Conservation (phyloP, 2,888 invertebrate genomes). For the Conus canariensis region DNA sequence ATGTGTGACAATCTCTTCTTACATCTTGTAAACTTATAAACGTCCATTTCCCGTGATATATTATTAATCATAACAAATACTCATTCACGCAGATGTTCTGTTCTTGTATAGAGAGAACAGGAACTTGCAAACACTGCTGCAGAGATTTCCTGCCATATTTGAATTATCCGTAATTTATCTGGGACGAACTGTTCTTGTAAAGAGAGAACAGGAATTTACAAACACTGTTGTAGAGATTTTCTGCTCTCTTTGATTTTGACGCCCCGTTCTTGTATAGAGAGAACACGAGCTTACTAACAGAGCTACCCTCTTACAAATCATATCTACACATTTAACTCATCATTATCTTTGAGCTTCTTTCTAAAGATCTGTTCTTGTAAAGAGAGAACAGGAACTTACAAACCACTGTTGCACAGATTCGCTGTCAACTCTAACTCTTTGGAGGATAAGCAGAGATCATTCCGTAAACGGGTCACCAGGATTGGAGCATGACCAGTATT, state of each 20-base stretch:
- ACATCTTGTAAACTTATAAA: too few relatives aligned
- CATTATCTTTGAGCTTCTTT: too few relatives aligned
- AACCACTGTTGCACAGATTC: slow-evolving; percentile 31
- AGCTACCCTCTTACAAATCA: too few relatives aligned
- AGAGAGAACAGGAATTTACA: slow-evolving; percentile 34
- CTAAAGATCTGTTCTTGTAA: slow-evolving; percentile 14
- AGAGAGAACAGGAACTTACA: slow-evolving; percentile 31
- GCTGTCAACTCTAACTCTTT: background rate
- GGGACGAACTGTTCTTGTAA: slow-evolving; percentile 23
- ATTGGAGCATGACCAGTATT: too few relatives aligned
- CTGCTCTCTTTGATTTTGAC: background rate
- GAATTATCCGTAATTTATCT: too few relatives aligned
- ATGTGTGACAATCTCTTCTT: too few relatives aligned
- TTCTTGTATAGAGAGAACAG: slow-evolving; percentile 33
- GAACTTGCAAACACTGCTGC: slow-evolving; percentile 32
- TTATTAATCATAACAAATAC: background rate
- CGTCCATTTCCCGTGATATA: too few relatives aligned
- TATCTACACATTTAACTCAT: too few relatives aligned
- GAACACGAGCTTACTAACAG: background rate
- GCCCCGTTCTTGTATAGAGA: background rate
- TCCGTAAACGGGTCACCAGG: too few relatives aligned
- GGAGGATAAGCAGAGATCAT: background rate
- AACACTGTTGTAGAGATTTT: slow-evolving; percentile 33
- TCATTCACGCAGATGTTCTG: background rate
- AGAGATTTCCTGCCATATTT: background rate